Conservation (phyloP, 2,797 vertebrate species). For the Macropus fuliginosus region DNA sequence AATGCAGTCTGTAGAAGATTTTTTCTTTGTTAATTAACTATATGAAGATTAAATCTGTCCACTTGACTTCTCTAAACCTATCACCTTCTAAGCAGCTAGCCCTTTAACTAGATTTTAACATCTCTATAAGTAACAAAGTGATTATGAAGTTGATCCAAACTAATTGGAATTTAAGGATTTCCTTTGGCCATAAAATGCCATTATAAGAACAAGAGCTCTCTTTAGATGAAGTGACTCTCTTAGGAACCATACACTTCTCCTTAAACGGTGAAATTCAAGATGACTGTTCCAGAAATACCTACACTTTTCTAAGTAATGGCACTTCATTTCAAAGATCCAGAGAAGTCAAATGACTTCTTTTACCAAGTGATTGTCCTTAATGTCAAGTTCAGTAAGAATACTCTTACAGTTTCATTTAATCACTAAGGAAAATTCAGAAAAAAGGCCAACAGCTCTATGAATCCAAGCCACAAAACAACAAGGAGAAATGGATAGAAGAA, state of each 20-base stretch:
- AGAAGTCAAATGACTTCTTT: conserved; percentile 5
- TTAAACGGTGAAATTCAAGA: conserved; percentile 5
- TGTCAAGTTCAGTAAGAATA: conserved; percentile 17
- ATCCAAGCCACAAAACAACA: conserved; percentile 34
- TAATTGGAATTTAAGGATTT: not conserved
- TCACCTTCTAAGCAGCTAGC: not conserved
- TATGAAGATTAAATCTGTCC: not conserved
- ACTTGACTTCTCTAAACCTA: not conserved
- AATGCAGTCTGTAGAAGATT: not conserved
- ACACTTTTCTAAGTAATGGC: conserved; percentile 2
- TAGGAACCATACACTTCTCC: conserved; percentile 7
- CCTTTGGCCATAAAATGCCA: not conserved
- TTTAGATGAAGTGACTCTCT: not conserved
- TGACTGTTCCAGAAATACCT: conserved; percentile 39
- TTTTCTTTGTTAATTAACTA: not conserved
- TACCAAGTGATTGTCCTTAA: conserved; percentile 40
- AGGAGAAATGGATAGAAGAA: conserved; percentile 31
- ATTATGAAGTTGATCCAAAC: not conserved
- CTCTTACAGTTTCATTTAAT: conserved; percentile 34
- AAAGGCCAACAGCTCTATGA: conserved; percentile 18
- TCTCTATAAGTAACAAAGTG: not conserved
- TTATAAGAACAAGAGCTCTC: not conserved
- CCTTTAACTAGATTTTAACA: not conserved
- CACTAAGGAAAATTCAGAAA: conserved; percentile 44
- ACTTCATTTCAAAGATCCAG: conserved; percentile 26